phyloP scores from a whole-genome alignment of 2,888 invertebrate species.

The Noctua fimbriata region DNA sequence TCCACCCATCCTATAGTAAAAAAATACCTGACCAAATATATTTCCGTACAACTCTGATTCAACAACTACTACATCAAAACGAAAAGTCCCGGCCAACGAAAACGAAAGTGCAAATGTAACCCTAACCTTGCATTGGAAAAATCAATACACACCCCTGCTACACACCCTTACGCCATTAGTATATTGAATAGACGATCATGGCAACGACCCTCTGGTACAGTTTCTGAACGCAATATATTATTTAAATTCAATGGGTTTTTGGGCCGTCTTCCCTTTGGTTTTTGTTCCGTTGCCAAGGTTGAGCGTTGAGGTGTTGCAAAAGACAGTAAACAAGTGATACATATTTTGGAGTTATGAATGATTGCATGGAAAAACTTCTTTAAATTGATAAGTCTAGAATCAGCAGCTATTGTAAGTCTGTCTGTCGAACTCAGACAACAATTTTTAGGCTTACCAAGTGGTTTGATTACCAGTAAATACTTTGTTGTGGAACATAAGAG shows the following conservation, averaged over 20 bases:
- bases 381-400: not conserved
- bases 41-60: not conserved
- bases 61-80: conserved; percentile 14
- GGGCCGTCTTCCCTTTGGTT: conserved; percentile 11
- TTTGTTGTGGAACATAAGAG: not conserved
- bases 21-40: not conserved
- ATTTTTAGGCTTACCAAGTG: not conserved
- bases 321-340: not conserved
- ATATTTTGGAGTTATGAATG: not conserved
- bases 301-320: not conserved
- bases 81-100: conserved; percentile 22
- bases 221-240: conserved; percentile 47
- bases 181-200: conserved; percentile 66
- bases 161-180: conserved; percentile 69
- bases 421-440: not conserved
- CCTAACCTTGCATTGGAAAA: conserved; percentile 73
- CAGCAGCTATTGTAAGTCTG: not conserved
- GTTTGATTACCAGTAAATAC: not conserved
- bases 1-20: not conserved
- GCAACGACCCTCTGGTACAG: conserved; percentile 52
- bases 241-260: conserved; percentile 43
- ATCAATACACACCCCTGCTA: conserved; percentile 73
- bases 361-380: too few species aligned
- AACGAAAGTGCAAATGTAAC: conserved; percentile 66
- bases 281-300: conserved; percentile 4